These are phyloP conservation scores for Ahaetulla prasina DNA, from an alignment of 2,113 vertebrate genomes.

Conservation along the genomic window DNA sequence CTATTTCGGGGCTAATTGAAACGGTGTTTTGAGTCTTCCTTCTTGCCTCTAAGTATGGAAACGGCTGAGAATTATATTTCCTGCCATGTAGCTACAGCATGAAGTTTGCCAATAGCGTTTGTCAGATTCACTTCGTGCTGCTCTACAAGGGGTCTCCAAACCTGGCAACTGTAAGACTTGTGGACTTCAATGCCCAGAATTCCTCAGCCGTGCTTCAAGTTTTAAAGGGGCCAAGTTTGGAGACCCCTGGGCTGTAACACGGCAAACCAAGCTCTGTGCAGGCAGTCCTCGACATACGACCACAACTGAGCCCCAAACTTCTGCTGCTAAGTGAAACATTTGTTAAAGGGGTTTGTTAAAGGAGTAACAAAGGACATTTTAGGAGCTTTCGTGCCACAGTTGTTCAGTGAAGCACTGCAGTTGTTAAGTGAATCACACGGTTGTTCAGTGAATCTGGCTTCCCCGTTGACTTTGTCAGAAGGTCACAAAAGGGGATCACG, in stretches of 20 bases:
- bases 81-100: background rate
- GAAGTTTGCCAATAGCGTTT: background rate
- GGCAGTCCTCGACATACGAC: no score
- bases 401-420: no score
- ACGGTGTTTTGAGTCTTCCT: background rate
- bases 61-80: background rate
- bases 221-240: background rate
- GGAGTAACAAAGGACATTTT: no score
- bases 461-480: no score
- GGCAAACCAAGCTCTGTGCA: background rate
- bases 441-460: no score
- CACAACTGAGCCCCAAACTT: background rate
- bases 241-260: background rate
- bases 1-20: conserved; percentile 16
- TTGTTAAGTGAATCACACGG: no score
- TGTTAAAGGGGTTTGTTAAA: no score
- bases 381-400: no score
- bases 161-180: background rate
- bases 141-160: background rate
- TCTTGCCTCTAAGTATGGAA: background rate
- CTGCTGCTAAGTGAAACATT: no score
- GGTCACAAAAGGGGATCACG: background rate
- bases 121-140: background rate
- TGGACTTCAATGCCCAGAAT: background rate
- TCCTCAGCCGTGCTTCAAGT: background rate